These are phyloP conservation scores for Anas acuta DNA, from an alignment of 2,797 vertebrate species.

Conservation along the genomic window DNA sequence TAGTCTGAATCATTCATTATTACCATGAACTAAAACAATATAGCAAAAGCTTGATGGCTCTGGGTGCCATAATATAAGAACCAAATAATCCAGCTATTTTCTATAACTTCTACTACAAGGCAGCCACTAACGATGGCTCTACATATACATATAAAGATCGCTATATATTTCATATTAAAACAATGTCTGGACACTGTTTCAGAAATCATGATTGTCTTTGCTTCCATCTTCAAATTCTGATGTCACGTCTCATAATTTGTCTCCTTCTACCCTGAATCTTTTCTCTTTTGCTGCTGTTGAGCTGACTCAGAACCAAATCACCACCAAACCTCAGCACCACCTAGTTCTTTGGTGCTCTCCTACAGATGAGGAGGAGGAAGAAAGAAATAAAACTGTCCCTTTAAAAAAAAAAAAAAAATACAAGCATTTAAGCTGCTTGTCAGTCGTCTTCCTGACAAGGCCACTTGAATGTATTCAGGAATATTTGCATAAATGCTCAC, in stretches of 20 bases:
- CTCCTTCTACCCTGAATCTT: neutral
- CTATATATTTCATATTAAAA: neutral
- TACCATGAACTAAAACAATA: neutral
- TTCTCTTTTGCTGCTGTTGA: neutral
- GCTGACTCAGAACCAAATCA: slow-evolving; percentile 2
- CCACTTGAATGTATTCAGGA: slow-evolving; percentile 78
- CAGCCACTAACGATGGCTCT: neutral
- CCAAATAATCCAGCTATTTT: neutral
- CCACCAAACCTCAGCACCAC: neutral
- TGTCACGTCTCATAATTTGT: neutral
- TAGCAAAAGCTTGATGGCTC: neutral
- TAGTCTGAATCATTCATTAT: neutral
- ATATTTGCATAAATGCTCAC: slow-evolving; percentile 84
- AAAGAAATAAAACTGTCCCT: slow-evolving; percentile 52
- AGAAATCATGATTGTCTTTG: neutral
- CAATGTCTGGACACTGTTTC: neutral
- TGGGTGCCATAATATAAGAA: neutral
- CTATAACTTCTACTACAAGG: neutral
- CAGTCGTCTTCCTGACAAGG: slow-evolving; percentile 81
- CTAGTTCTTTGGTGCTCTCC: neutral
- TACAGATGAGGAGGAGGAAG: neutral
- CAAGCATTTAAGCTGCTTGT: slow-evolving; percentile 78
- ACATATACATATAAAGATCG: neutral
- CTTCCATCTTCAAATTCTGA: neutral
- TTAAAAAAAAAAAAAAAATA: slow-evolving; percentile 63